Base-by-base conservation (phyloP, 2,113 vertebrate species). In the Sorex araneus region DNA sequence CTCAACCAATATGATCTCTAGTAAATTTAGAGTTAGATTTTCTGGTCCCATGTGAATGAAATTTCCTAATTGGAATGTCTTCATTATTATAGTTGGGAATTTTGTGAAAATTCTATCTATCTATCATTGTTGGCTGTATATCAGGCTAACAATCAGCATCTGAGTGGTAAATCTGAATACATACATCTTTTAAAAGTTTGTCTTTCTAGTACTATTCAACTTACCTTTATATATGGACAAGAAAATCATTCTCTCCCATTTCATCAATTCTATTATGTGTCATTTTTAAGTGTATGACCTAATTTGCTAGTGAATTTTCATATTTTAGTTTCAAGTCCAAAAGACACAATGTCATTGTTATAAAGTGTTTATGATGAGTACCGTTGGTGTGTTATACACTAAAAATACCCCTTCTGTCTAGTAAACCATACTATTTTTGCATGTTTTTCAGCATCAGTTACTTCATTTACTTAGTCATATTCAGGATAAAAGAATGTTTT, bases 201-300 rank as follows among this genome's bases (percentile, higher is more conserved):
- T 4, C 8, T 69, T 11, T 69, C 15, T 47, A 71, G 36, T 81
- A 70, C 90, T 90, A 12, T 76, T 76, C 25, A 86, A 45, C 2
- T 71, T 84, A 66, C 27, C 43, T 94, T 83, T 78, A 71, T 87
- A 25, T 6, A 40, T 19, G 34, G 13, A 12, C 7, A 57, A 5
- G 3, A 25, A 69, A 40, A 40, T 40, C 69, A 84, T 57, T 16
- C 30, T 50, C 78, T 43, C 7, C 3, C 3, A 3, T 87, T 69
- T 84, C 36, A 88, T 50, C 47, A 91, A 70, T 50, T 95, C 30
- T 88, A 70, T 63, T 75, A 83, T 13, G 3, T 84, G n/a, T 45
- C 60, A 13, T 77, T 78, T 66, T 84, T 90, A 63, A 91, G 87
- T 50, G 34, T 70, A 91, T 54, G 63, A 47, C 36, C 19, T 60